Base-by-base conservation (phyloP, 2,888 invertebrate genomes). In the Ectobius pallidus region DNA sequence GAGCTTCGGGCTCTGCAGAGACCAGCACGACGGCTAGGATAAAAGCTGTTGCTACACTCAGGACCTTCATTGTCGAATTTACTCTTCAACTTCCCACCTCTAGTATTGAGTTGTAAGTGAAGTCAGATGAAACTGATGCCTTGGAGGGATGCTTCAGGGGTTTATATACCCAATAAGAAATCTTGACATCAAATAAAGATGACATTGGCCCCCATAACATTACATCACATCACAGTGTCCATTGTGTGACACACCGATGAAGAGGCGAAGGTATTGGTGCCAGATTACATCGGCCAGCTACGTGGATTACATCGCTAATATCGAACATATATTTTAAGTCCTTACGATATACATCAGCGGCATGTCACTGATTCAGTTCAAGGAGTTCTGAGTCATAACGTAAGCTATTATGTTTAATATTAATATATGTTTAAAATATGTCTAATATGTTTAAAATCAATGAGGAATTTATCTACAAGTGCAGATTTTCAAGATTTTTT, bases 21-120 rank as follows among this genome's bases (percentile, higher is more conserved):
- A 58, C 73, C 44, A 42, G 18, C n/a, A 42, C 46, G 25, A 69
- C 18, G 32, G 58, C 58, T 16, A 65, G 52, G 22, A 74, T 44
- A 22, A 49, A 27, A 25, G 49, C 39, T 16, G 42, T 20, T n/a
- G n/a, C n/a, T 1, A 72, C 44, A 20, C 46, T 46, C 18, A 46
- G 0, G 4, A 69, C 70, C 70, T 58, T 52, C 61, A 61, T 70
- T 58, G 42, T 70, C 42, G 42, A 30, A 3, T 25, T 34, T 34
- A 34, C 14, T 22, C 44, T 67, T 22, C 25, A 14, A 14, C 30
- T 25, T 22, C n/a, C 20, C 58, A 58, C 58, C 27, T 18, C 25
- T 11, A 30, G 65, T 44, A 46, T 1, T 65, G n/a, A 62, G 34
- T 62, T 14, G 34, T 16, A 34, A 7, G 18, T 44, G 65, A 22